phyloP scores from a whole-genome alignment of 2,113 vertebrate species.

The Nothobranchius furzeri region DNA sequence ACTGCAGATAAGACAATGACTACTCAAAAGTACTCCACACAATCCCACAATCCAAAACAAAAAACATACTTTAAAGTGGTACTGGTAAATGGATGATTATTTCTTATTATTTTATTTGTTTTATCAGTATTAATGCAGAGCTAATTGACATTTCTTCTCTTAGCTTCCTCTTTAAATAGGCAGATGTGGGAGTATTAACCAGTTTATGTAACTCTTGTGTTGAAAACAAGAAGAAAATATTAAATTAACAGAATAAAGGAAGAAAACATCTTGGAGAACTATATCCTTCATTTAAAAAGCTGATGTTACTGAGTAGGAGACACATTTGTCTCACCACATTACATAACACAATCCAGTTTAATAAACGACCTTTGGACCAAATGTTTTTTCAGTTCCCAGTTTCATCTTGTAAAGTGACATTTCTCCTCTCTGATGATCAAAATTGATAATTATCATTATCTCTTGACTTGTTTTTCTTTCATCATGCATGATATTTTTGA shows the following conservation, averaged over 20 bases:
- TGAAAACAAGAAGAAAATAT: background rate
- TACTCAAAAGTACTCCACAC: too few relatives aligned
- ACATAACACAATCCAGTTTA: too few relatives aligned
- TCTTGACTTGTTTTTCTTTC: background rate
- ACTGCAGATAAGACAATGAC: too few relatives aligned
- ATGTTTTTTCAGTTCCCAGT: too few relatives aligned
- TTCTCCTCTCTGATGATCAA: too few relatives aligned
- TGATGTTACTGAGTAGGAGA: too few relatives aligned
- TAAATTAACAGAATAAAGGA: background rate
- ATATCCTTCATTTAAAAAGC: background rate
- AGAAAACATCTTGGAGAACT: background rate
- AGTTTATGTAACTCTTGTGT: background rate
- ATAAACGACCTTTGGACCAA: too few relatives aligned
- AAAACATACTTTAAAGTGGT: too few relatives aligned
- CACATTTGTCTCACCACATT: too few relatives aligned
- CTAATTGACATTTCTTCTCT: background rate
- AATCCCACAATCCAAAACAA: too few relatives aligned
- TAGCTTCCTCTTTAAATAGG: background rate
- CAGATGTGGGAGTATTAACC: background rate
- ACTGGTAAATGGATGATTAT: background rate
- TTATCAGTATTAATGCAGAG: background rate
- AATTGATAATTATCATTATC: too few relatives aligned
- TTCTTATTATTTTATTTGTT: background rate
- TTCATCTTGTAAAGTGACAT: too few relatives aligned
- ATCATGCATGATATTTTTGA: background rate